Base-by-base conservation (phyloP, 2,113 vertebrate species). In the Chamaetylas fuelleborni region DNA sequence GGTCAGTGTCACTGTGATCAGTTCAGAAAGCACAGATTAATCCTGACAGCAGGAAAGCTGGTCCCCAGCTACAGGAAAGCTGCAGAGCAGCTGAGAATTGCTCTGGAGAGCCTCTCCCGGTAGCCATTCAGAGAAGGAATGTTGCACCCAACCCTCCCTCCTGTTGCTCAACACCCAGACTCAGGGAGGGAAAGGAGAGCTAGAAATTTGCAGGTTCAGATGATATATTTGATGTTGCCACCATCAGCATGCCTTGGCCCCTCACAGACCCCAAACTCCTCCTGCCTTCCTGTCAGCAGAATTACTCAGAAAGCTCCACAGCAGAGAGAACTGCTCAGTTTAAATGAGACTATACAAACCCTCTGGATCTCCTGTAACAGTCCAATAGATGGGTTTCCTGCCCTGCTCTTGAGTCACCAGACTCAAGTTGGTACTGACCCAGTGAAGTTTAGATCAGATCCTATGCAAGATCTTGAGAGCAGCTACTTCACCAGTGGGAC, bases 1-100 rank as follows among this genome's bases (percentile, higher is more conserved):
- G 73, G 70, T 85, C 36, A 83, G 3, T 51, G 53, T 86, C 50
- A 43, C 14, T 0, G 0, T n/a, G 51, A 67, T 51, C 7, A 1
- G 14, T 53, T 87, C 48, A 64, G 87, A 78, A 67, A 87, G 23
- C 58, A 61, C 36, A 77, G n/a, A 73, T 85, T 70, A 72, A 73
- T 77, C 42, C 67, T 88, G 74, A 92, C 82, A 95, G 66, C 66
- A 69, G 71, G 66, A 90, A 90, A 79, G 36, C 53, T 65, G 33
- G 1, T 86, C 62, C n/a, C 31, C 58, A 60, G 51, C 74, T 54
- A 64, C 29, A 81, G 50, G 29, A 84, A 70, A 50, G 43, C 50
- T 0, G 0, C 42, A 31, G 18, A 82, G 50, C 43, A 51, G 66
- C 29, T 25, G n/a, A 82, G 31, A 43, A 14, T 40, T 1, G 0